Evolutionary conservation across 2,113 vertebrate genomes (phyloP).

Genomic region (Nycticryphes semicollaris): DNA sequence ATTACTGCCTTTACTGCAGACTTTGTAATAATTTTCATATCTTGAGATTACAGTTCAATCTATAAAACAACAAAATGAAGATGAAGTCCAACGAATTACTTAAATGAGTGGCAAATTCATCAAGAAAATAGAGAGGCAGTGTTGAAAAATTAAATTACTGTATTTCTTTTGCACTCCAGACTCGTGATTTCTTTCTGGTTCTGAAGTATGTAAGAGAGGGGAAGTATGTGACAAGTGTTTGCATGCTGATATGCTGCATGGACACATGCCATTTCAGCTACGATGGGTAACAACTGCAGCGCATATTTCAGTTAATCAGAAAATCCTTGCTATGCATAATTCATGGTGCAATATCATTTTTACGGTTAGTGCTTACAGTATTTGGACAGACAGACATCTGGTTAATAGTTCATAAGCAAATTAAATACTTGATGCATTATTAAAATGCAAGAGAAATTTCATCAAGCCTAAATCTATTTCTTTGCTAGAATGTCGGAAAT

Average conservation of each 20-base stretch:
- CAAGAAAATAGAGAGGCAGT: neutral
- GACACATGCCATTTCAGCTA: neutral
- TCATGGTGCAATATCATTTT: conserved; percentile 33
- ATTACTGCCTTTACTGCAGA: neutral
- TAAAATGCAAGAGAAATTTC: conserved; percentile 29
- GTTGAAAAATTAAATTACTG: neutral
- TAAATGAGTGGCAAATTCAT: neutral
- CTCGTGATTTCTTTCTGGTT: neutral
- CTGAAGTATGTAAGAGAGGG: neutral
- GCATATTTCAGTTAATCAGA: conserved; percentile 8
- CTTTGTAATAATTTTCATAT: neutral
- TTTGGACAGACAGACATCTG: conserved; percentile 42
- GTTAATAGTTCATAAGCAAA: conserved; percentile 42
- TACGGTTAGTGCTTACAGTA: neutral
- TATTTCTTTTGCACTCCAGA: neutral
- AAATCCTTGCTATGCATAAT: conserved; percentile 7
- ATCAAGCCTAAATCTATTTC: neutral
- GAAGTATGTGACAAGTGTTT: neutral
- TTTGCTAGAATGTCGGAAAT: neutral
- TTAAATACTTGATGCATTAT: conserved; percentile 31
- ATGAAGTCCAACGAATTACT: neutral
- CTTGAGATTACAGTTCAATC: neutral
- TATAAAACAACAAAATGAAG: neutral
- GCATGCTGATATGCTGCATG: neutral
- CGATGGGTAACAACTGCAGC: neutral